Percentiles rank a stretch among this genome's conserved stretches.
Evolutionary conservation across 1,140 invertebrate genomes (phyloP).

Genomic region (Leptinotarsa undecemlineata): DNA sequence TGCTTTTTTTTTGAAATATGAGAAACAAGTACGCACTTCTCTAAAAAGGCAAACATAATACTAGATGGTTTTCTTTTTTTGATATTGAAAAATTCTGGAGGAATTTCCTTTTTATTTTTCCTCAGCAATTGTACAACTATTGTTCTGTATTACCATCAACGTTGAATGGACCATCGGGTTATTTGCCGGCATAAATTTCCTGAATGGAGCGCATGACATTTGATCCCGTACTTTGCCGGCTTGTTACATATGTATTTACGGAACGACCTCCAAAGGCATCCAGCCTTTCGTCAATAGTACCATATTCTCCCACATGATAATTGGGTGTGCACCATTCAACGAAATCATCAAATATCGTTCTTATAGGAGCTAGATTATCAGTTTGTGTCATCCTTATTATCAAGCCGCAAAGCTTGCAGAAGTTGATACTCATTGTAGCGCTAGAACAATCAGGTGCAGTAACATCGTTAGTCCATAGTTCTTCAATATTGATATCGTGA

Average conservation of each 20-base stretch:
- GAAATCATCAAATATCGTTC: no score
- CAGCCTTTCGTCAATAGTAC: slow-evolving; percentile 14
- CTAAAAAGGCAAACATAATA: neutral
- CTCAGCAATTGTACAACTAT: neutral
- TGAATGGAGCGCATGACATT: slow-evolving; percentile 31
- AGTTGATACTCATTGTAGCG: no score
- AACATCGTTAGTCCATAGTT: no score
- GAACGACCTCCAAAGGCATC: neutral
- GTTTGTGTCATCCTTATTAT: no score
- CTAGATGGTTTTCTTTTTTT: neutral
- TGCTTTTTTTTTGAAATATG: neutral
- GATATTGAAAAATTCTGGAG: neutral
- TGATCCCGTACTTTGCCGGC: neutral
- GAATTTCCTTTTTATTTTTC: neutral
- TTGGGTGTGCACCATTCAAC: neutral
- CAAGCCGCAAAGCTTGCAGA: no score
- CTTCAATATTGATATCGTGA: no score
- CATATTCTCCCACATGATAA: neutral
- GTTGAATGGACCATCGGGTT: neutral
- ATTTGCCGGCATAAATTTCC: slow-evolving; percentile 44
- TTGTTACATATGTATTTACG: neutral
- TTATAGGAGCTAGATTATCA: no score
- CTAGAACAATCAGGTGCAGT: no score
- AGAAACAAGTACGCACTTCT: neutral
- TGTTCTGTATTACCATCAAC: slow-evolving; percentile 4